Conservation (phyloP, 2,113 vertebrate species). For the Raja brachyura region DNA sequence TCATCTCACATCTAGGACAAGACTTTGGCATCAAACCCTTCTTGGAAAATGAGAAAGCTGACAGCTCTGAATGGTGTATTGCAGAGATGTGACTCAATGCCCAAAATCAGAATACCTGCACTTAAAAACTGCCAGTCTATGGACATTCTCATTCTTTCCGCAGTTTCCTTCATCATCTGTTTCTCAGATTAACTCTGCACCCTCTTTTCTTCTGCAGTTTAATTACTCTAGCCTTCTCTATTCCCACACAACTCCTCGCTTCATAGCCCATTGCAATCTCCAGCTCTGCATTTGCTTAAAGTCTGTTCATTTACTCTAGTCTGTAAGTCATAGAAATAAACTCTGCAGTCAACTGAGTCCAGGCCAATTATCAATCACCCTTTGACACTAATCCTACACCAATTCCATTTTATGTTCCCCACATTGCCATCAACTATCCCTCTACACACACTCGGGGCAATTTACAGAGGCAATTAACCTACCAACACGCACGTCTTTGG, state of each 20-base stretch:
- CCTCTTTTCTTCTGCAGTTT: not conserved
- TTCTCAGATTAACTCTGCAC: not conserved
- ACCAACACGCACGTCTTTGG: too few species aligned
- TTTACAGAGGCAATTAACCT: too few species aligned
- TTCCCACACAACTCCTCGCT: not conserved
- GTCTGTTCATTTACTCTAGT: not conserved
- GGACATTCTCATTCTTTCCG: not conserved
- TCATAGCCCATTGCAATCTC: not conserved
- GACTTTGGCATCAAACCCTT: not conserved
- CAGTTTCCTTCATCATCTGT: not conserved
- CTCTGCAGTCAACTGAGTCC: too few species aligned
- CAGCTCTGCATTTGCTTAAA: not conserved
- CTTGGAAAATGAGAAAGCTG: not conserved
- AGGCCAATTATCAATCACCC: too few species aligned
- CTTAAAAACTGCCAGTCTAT: not conserved
- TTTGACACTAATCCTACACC: too few species aligned
- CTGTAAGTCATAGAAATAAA: too few species aligned
- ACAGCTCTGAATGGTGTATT: not conserved
- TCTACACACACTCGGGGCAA: too few species aligned
- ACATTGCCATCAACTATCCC: too few species aligned
- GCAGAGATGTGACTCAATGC: not conserved
- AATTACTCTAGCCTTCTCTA: not conserved
- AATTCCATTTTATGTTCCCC: too few species aligned
- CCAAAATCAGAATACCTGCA: not conserved
- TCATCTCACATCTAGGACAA: not conserved